These are phyloP conservation scores for Sinonovacula constricta DNA, from an alignment of 1,140 invertebrate genomes.

Conservation along the genomic window DNA sequence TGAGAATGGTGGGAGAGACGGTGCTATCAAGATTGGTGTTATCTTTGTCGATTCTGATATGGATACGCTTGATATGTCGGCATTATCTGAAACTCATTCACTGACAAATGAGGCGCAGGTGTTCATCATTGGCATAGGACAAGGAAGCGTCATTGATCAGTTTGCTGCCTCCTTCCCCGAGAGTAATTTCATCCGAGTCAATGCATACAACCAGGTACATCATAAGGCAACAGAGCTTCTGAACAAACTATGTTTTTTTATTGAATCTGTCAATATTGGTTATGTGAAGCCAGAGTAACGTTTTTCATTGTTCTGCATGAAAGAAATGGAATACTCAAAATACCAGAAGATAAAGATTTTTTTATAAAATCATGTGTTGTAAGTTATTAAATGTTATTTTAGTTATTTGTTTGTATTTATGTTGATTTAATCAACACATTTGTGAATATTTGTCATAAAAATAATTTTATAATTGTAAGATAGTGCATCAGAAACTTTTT, in stretches of 20 bases:
- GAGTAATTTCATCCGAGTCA: conserved; percentile 9
- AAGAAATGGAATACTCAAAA: too few species aligned
- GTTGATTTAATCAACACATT: too few species aligned
- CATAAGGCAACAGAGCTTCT: background rate
- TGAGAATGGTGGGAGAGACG: conserved; percentile 42
- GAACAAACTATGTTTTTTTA: conserved; percentile 20
- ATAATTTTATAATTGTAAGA: too few species aligned
- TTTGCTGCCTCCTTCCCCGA: background rate
- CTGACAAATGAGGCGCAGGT: conserved; percentile 1
- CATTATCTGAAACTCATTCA: conserved; percentile 13
- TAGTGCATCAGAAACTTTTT: too few species aligned
- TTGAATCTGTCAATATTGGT: conserved; percentile 16
- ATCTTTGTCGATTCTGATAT: conserved; percentile 45
- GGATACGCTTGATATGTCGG: conserved; percentile 9
- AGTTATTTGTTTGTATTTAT: too few species aligned
- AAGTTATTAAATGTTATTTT: too few species aligned
- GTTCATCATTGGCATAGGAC: conserved; percentile 33
- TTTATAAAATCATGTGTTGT: too few species aligned
- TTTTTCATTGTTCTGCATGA: background rate
- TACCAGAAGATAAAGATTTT: too few species aligned
- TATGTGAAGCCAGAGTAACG: conserved; percentile 28
- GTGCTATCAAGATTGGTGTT: conserved; percentile 46
- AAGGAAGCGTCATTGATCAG: conserved; percentile 3
- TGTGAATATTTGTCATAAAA: too few species aligned
- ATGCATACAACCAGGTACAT: conserved; percentile 8